Conservation (phyloP, 2,797 vertebrate genomes). For the Fringilla coelebs region DNA sequence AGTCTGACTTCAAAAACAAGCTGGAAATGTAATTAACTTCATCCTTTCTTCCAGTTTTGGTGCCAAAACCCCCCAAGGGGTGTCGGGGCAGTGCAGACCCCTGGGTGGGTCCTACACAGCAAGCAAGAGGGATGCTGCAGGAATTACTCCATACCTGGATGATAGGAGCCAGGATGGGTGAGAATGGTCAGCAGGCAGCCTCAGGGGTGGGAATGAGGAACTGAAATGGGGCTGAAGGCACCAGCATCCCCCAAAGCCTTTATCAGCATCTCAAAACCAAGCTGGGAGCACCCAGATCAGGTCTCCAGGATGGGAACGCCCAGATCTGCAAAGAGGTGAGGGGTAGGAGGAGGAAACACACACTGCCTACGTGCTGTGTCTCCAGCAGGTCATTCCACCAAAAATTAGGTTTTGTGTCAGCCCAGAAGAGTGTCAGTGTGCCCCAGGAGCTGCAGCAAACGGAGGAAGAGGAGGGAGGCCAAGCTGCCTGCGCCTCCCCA, state of each 20-base stretch:
- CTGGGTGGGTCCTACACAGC: background rate
- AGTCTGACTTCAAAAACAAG: background rate
- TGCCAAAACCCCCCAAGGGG: background rate
- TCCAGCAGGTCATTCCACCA: background rate
- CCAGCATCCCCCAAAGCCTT: accelerated
- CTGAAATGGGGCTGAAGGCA: background rate
- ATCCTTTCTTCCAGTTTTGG: background rate
- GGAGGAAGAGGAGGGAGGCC: background rate
- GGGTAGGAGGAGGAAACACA: background rate
- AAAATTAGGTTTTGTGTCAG: background rate
- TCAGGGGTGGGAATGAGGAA: background rate
- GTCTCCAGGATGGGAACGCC: background rate
- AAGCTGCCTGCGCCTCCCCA: background rate
- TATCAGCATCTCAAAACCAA: background rate
- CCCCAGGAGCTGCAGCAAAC: accelerated
- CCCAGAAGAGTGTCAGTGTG: background rate
- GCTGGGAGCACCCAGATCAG: background rate
- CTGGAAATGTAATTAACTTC: background rate
- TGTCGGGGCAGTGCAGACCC: background rate
- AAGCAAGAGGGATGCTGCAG: background rate
- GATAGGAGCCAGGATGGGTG: background rate
- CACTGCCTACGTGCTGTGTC: accelerated
- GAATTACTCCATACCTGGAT: background rate
- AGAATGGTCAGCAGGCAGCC: background rate
- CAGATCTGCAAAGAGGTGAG: background rate